phyloP scores from a whole-genome alignment of 2,113 vertebrate genomes.

The Antennarius striatus region DNA sequence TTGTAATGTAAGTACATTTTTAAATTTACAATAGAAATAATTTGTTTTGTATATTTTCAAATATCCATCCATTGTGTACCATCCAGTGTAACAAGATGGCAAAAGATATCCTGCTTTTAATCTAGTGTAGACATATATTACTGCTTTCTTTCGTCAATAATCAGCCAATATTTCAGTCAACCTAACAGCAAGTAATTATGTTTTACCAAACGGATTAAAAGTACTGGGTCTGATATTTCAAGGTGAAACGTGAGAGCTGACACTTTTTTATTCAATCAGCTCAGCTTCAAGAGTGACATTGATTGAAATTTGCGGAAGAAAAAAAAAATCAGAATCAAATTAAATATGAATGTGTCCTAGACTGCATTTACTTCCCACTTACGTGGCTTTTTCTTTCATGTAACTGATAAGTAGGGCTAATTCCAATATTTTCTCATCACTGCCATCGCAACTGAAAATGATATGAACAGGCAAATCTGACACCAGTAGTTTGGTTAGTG shows the following conservation, averaged over 20 bases:
- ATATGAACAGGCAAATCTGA: no score
- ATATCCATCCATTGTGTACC: no score
- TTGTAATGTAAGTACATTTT: no score
- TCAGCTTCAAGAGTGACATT: background rate
- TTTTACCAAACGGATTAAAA: background rate
- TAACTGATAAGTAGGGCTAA: background rate
- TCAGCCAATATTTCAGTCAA: constrained; percentile 11
- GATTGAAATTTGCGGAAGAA: constrained; percentile 3
- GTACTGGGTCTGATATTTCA: constrained; percentile 5
- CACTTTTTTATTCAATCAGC: constrained; percentile 5
- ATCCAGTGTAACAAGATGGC: no score
- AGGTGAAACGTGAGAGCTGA: constrained; percentile 10
- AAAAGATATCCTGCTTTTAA: no score
- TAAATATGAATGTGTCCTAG: background rate
- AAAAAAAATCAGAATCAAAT: background rate
- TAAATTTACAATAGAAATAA: no score
- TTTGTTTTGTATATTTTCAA: no score
- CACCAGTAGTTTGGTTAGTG: no score
- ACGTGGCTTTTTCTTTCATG: background rate
- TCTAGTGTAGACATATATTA: no score
- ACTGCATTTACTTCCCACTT: background rate
- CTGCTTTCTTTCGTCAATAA: constrained; percentile 6
- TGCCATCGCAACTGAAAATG: no score
- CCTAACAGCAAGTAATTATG: background rate
- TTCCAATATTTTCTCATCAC: no score